Conservation (phyloP, 2,113 vertebrate species). For the Electrona antarctica region DNA sequence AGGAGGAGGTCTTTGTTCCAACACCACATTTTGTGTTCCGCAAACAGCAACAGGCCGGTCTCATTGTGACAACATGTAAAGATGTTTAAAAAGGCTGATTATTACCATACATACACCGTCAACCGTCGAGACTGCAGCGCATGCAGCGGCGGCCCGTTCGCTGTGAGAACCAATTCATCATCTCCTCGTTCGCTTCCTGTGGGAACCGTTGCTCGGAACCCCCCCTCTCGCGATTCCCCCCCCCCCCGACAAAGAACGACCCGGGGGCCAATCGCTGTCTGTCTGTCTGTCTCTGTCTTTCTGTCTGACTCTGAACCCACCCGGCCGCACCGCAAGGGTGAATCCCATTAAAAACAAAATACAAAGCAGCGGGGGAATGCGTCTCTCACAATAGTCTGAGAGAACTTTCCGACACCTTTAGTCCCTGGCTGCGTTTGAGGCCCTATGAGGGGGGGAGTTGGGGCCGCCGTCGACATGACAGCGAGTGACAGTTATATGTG, state of each 20-base stretch:
- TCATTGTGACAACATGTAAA: conserved; percentile 49
- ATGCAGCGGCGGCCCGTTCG: conserved; percentile 4
- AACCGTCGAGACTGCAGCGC: conserved; percentile 29
- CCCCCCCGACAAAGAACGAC: no score
- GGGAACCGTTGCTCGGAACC: conserved; percentile 20
- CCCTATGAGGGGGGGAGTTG: conserved; percentile 17
- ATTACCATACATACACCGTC: conserved; percentile 27
- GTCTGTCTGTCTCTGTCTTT: no score
- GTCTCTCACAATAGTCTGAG: conserved; percentile 12
- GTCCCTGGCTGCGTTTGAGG: conserved; percentile 37
- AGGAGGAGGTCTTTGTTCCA: conserved; percentile 47
- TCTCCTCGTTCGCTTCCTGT: conserved; percentile 36
- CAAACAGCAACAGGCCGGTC: conserved; percentile 54
- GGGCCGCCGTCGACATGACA: conserved; percentile 49
- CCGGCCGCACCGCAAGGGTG: conserved; percentile 5
- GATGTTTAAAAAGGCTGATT: conserved; percentile 43
- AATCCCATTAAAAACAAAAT: conserved; percentile 34
- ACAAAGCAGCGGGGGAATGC: neutral
- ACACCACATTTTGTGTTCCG: conserved; percentile 47
- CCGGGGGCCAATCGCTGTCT: conserved; percentile 32
- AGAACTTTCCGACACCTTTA: conserved; percentile 37
- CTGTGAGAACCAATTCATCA: conserved; percentile 48
- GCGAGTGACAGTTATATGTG: conserved; percentile 69
- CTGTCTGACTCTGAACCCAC: neutral
- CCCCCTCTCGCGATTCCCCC: neutral